phyloP scores from a whole-genome alignment of 2,888 invertebrate species.

The Coelopa pilipes region DNA sequence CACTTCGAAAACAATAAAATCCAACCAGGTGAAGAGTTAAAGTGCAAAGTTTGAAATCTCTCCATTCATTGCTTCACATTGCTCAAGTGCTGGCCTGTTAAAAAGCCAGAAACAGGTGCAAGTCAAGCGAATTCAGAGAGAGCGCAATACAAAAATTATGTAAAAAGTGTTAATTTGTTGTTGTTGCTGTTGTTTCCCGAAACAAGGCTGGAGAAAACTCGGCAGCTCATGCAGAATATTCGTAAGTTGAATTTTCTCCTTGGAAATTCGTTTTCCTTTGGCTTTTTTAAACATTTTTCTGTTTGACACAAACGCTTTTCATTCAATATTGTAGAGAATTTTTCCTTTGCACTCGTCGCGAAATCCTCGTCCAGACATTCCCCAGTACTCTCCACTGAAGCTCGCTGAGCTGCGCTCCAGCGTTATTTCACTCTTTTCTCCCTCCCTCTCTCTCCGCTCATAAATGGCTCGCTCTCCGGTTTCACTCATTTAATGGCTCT shows the following conservation, averaged over 20 bases:
- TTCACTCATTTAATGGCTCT: too few species aligned
- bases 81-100: background rate
- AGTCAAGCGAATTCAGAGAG: background rate
- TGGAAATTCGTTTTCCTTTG: constrained; percentile 2
- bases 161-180: constrained; percentile 8
- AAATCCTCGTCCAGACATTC: constrained; percentile 18
- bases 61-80: background rate
- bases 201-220: background rate
- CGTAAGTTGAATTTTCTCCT: constrained; percentile 5
- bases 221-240: background rate
- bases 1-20: too few species aligned
- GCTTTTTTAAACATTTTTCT: background rate
- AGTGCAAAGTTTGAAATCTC: constrained; percentile 9
- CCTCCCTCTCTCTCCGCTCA: background rate
- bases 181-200: constrained; percentile 4
- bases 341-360: constrained; percentile 6
- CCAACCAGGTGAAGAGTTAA: background rate
- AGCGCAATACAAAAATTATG: background rate
- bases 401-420: background rate
- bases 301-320: background rate
- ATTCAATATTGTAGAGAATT: constrained; percentile 28
- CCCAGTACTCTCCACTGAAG: background rate
- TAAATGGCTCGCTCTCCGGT: background rate
- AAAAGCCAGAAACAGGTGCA: background rate
- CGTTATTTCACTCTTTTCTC: background rate